Base-by-base conservation (phyloP, 2,797 vertebrate genomes). In the Antrozous pallidus region DNA sequence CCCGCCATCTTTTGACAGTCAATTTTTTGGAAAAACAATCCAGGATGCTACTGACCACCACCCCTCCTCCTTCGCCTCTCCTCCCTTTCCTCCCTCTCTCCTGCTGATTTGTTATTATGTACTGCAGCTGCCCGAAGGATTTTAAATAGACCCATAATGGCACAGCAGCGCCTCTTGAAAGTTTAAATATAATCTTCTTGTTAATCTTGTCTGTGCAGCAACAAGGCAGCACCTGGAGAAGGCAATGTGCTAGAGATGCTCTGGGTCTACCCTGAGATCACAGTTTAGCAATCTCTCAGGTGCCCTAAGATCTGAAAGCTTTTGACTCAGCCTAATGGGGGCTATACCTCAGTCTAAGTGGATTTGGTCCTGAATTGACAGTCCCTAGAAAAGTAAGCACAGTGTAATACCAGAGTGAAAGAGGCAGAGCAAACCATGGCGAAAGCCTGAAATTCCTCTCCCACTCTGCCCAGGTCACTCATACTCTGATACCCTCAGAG, bases 171-270 rank as follows among this genome's bases (percentile, higher is more conserved):
- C 96, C 97, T 98, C 97, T 98, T 98, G 97, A 98, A 98, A 98
- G 97, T 98, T 98, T 98, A 98, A 98, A 98, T 98, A 98, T 98
- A 98, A 97, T 96, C 97, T 97, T 96, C 97, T 98, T 98, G 97
- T 97, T 98, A 97, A 98, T 98, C 98, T 98, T 65, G 90, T 78
- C 28, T 95, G 92, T 97, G 97, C 96, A 58, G 97, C 94, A 96
- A 89, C 94, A 93, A 71, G 91, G 84, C 92, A 94, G 96, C 98
- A 98, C 97, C 97, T 98, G 98, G 97, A 95, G 94, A 97, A 97
- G 96, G 94, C 85, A 38, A 83, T 92, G 96, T 97, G 90, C 93
- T 77, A 93, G 94, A 92, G 18, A 82, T 91, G 96, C 91, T 88
- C 81, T 31, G 78, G 80, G 86, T 90, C 96, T 74, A 54, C 77